These are phyloP conservation scores for Myotis yumanensis DNA, from an alignment of 2,113 vertebrate species.

Conservation along the genomic window DNA sequence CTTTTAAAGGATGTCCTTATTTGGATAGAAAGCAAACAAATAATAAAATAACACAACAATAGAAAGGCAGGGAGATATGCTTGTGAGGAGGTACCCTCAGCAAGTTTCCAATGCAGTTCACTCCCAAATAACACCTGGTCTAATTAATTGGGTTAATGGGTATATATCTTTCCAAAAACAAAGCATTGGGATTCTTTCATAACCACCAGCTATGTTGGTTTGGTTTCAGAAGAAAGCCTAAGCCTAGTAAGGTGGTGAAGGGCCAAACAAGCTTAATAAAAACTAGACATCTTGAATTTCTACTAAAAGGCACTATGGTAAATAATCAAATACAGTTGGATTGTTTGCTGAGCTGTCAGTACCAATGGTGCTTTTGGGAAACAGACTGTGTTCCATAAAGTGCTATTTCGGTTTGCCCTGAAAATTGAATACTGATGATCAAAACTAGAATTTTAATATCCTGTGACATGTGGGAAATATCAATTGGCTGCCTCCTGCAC, in stretches of 20 bases:
- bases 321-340: conserved; percentile 64
- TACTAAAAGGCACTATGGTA: conserved; percentile 32
- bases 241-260: not conserved
- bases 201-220: not conserved
- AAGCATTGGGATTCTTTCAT: not conserved
- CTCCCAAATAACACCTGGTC: not conserved
- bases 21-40: not conserved
- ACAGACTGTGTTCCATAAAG: not conserved
- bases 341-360: conserved; percentile 42
- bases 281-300: conserved; percentile 39
- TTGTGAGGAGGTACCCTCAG: not conserved
- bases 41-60: not conserved
- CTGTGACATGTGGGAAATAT: not conserved
- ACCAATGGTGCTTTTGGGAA: not conserved
- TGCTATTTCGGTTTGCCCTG: not conserved
- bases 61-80: not conserved
- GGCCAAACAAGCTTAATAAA: conserved; percentile 54
- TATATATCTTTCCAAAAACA: not conserved
- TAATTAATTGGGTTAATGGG: not conserved
- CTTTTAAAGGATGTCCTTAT: not conserved
- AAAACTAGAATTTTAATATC: not conserved
- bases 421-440: conserved; percentile 19
- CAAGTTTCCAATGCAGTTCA: not conserved
- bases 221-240: conserved; percentile 37
- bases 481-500: no score